Percentiles rank a stretch among this genome's conserved stretches.
phyloP scores from a whole-genome alignment of 2,797 vertebrate species.

The Parauchenoglanis ngamensis region DNA sequence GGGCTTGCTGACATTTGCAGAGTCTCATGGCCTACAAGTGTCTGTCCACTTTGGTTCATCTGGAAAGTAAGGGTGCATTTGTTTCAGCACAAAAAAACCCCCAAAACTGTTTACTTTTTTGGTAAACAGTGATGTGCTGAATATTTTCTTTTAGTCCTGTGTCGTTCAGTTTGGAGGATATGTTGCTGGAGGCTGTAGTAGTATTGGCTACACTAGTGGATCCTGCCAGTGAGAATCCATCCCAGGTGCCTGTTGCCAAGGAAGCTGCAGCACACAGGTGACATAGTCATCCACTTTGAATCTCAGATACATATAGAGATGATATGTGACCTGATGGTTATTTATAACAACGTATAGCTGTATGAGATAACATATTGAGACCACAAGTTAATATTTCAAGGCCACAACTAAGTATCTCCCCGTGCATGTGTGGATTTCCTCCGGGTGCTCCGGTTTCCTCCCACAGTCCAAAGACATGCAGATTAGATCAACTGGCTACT shows the following conservation, averaged over 20 bases:
- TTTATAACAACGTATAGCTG: neutral
- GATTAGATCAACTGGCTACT: too few relatives aligned
- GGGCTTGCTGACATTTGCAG: conserved; percentile 88
- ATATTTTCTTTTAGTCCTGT: conserved; percentile 77
- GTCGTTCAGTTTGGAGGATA: conserved; percentile 82
- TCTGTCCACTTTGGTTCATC: conserved; percentile 79
- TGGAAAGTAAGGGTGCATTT: conserved; percentile 79
- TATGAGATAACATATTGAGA: neutral
- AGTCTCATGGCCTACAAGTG: conserved; percentile 76
- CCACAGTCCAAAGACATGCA: too few relatives aligned
- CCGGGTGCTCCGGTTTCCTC: too few relatives aligned
- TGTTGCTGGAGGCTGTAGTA: conserved; percentile 83
- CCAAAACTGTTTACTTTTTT: neutral
- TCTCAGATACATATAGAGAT: conserved; percentile 1
- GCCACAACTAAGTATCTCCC: neutral
- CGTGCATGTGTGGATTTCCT: too few relatives aligned
- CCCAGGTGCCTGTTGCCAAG: conserved; percentile 58
- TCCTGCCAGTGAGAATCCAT: conserved; percentile 57
- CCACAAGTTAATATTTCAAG: neutral
- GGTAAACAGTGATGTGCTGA: neutral
- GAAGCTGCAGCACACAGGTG: conserved; percentile 60
- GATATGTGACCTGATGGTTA: neutral
- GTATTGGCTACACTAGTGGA: conserved; percentile 85
- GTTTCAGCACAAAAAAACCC: neutral
- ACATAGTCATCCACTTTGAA: conserved; percentile 39